phyloP scores from a whole-genome alignment of 2,888 invertebrate species.

The Ferrisia virgata region DNA sequence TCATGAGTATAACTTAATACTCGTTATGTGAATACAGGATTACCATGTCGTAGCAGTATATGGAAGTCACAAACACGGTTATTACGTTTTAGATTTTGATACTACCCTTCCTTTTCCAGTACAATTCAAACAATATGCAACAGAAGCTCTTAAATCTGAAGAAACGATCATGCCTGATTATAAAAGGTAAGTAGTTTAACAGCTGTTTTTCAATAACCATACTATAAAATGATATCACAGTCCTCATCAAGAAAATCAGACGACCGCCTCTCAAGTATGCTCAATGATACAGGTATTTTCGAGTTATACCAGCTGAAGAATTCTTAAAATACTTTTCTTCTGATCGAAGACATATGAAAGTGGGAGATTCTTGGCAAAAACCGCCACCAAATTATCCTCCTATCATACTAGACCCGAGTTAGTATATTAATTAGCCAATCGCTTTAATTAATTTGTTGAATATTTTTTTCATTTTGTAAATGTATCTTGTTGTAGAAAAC shows the following conservation, averaged over 20 bases:
- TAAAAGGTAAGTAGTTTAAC: constrained; percentile 8
- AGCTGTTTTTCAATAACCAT: too few relatives aligned
- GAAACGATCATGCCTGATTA: background rate
- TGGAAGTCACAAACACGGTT: constrained; percentile 36
- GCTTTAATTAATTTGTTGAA: background rate
- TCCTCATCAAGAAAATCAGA: too few relatives aligned
- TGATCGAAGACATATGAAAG: constrained; percentile 43
- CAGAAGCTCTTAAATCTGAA: constrained; percentile 12
- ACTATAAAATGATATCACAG: too few relatives aligned
- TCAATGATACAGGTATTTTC: constrained; percentile 38
- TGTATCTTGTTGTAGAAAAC: background rate
- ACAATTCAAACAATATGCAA: constrained; percentile 33
- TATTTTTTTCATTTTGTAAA: background rate
- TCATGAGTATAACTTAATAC: background rate
- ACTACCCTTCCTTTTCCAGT: constrained; percentile 37
- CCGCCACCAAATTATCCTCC: constrained; percentile 38
- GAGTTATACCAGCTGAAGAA: constrained; percentile 33
- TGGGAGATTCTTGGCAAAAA: constrained; percentile 30
- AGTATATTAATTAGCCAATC: background rate
- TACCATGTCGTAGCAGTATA: constrained; percentile 36
- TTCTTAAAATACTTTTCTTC: constrained; percentile 38
- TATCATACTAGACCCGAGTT: constrained; percentile 4
- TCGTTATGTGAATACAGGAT: background rate
- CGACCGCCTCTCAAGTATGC: too few relatives aligned
- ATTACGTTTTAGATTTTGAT: constrained; percentile 38